Evolutionary conservation across 1,140 invertebrate species (phyloP), one percentile per base, ranked within the genome.

Genomic region (Drosophila kurseongensis): DNA sequence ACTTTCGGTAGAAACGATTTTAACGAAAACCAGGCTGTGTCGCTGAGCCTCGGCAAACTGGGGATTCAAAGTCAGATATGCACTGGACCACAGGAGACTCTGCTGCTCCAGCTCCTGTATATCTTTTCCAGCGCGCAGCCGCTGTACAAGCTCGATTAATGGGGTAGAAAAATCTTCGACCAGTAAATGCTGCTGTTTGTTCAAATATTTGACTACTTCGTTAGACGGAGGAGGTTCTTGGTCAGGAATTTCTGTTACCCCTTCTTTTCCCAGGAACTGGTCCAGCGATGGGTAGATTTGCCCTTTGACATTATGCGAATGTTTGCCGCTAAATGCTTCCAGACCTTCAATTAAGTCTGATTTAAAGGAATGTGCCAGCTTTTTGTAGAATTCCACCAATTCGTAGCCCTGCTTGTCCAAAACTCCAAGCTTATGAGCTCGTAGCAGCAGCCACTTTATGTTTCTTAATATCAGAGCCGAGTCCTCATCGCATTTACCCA

Each of bases 121-220:
- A 54, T 92, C 82, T 16, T 86, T 75, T 36, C 84, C 85, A 50
- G 74, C 74, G 32, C 79, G 90, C 47, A 90, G 35, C 12, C 65
- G 41, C 12, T 54, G 59, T 4, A 91, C 82, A 55, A 91, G 92
- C 54, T 86, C 93, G 7, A 95, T 78, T 41, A 96, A 77, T 3
- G 95, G 95, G 1, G 90, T 83, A 41, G 94, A 93, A 91, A 95
- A 96, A 91, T 97, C 97, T 93, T 97, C 96, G 10, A 96, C 90
- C 18, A 97, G 90, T 3, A 97, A 92, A 10, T 96, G 92, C 81
- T 96, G 97, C 76, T 97, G 97, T 0, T 95, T 93, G 79, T 97
- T 96, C 10, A 98, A 91, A 84, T 98, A 98, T 74, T 97, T 94
- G 29, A 96, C 42, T 2, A 77, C 73, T 45, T 88, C 42, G 23